Conservation (phyloP, 2,113 vertebrate species). For the Etia nguti region DNA sequence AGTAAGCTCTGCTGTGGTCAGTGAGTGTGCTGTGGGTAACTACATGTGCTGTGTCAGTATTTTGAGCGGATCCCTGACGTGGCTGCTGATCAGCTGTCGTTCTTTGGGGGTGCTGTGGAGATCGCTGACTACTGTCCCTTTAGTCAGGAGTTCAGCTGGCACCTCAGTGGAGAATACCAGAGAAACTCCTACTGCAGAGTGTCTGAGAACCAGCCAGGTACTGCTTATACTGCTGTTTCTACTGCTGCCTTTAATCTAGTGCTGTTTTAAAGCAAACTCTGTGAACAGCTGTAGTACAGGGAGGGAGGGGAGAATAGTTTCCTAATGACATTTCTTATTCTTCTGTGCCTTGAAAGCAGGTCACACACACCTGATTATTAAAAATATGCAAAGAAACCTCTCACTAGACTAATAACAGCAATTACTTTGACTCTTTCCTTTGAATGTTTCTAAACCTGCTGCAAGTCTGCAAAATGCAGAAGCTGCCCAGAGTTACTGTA, state of each 20-base stretch:
- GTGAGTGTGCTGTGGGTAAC: not conserved
- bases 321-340: not conserved
- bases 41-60: conserved; percentile 73
- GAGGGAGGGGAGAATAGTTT: not conserved
- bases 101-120: conserved; percentile 93
- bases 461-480: not conserved
- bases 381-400: not conserved
- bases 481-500: not conserved
- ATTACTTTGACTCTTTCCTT: not conserved
- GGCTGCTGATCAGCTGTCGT: conserved; percentile 75
- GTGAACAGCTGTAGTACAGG: not conserved
- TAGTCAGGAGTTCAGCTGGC: conserved; percentile 97
- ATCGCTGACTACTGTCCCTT: conserved; percentile 98
- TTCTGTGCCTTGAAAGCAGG: not conserved
- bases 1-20: not conserved
- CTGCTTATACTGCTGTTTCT: not conserved
- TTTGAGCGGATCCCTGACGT: conserved; percentile 86
- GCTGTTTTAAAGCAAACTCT: not conserved
- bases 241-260: not conserved
- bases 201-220: conserved; percentile 86
- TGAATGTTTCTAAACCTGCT: not conserved
- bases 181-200: conserved; percentile 92
- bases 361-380: not conserved
- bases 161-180: conserved; percentile 91
- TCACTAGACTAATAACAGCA: not conserved